Evolutionary conservation across 1,140 invertebrate species (phyloP).

Genomic region (Dendrolimus punctatus): DNA sequence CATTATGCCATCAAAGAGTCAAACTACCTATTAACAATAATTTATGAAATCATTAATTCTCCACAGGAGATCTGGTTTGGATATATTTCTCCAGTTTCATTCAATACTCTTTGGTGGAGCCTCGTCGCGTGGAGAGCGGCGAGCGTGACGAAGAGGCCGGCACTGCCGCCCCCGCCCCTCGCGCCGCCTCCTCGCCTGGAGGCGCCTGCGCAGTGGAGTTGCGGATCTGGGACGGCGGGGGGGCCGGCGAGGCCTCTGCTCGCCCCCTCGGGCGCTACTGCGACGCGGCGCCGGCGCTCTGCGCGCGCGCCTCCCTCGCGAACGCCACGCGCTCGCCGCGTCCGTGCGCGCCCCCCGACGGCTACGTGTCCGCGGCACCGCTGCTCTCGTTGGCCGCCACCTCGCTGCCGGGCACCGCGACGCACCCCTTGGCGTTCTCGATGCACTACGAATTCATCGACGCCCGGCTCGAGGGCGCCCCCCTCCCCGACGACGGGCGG

Average conservation of each 20-base stretch:
- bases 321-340: slow-evolving; percentile 82
- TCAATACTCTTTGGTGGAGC: slow-evolving; percentile 77
- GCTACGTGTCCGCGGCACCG: slow-evolving; percentile 80
- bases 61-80: slow-evolving; percentile 84
- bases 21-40: no score
- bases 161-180: slow-evolving; percentile 12
- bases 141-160: slow-evolving; percentile 40
- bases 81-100: slow-evolving; percentile 89
- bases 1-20: not conserved
- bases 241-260: slow-evolving; percentile 38
- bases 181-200: slow-evolving; percentile 12
- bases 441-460: slow-evolving; percentile 89
- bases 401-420: slow-evolving; percentile 76
- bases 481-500: slow-evolving; percentile 29
- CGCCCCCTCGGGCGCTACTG: slow-evolving; percentile 77
- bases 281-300: slow-evolving; percentile 82
- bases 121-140: slow-evolving; percentile 52
- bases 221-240: slow-evolving; percentile 75
- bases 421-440: slow-evolving; percentile 77
- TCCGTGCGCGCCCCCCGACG: slow-evolving; percentile 83
- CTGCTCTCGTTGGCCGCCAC: slow-evolving; percentile 59
- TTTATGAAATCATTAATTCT: no score
- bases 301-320: slow-evolving; percentile 84
- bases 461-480: slow-evolving; percentile 75
- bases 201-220: slow-evolving; percentile 73